Evolutionary conservation across 2,113 vertebrate genomes (phyloP).

Genomic region (Phylloscopus trochiloides): DNA sequence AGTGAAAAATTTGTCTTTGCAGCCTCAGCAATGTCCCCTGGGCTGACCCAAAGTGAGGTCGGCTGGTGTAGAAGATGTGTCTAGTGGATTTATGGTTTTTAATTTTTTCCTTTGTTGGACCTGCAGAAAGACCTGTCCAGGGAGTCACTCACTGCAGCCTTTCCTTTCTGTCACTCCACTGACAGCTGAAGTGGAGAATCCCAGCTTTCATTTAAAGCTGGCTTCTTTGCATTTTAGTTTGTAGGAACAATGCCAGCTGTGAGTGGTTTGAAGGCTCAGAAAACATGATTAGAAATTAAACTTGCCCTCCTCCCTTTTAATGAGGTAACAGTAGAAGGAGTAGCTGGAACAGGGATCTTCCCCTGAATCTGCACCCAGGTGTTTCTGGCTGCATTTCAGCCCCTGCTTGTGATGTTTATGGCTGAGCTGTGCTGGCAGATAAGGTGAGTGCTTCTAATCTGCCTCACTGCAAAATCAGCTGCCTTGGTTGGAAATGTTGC

Average conservation of each 20-base stretch:
- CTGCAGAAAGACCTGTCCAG: background rate
- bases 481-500: background rate
- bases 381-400: background rate
- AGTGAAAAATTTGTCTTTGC: background rate
- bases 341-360: background rate
- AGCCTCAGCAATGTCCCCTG: background rate
- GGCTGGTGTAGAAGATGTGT: background rate
- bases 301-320: accelerated
- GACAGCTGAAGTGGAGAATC: background rate
- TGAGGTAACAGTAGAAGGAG: background rate
- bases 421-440: background rate
- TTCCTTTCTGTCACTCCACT: background rate
- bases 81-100: background rate
- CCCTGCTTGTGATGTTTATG: background rate
- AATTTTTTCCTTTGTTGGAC: background rate
- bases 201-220: background rate
- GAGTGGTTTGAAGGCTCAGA: background rate
- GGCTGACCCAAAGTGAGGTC: background rate
- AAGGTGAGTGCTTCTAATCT: background rate
- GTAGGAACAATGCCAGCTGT: background rate
- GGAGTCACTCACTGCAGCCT: background rate
- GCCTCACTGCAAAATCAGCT: background rate
- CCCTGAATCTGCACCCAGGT: background rate
- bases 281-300: background rate
- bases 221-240: background rate